phyloP scores from a whole-genome alignment of 2,797 vertebrate species.

The Cygnus olor region DNA sequence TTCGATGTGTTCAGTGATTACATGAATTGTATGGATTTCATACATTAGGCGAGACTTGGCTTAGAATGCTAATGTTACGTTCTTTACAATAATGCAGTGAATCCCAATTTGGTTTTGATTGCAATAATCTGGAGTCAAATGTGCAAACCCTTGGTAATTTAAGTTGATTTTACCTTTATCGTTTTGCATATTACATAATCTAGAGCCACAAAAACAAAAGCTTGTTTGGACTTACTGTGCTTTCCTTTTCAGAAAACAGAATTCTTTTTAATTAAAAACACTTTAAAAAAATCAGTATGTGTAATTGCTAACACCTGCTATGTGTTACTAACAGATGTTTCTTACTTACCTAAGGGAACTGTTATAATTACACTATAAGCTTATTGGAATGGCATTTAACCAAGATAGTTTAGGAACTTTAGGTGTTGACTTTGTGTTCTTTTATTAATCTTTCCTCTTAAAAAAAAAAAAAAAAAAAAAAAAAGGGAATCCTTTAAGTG shows the following conservation, averaged over 20 bases:
- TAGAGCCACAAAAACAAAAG: conserved; percentile 64
- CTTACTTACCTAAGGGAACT: conserved; percentile 82
- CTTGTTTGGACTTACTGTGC: conserved; percentile 73
- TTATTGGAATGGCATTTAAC: conserved; percentile 79
- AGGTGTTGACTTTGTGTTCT: conserved; percentile 73
- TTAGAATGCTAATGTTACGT: conserved; percentile 33
- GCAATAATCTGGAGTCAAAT: conserved; percentile 60
- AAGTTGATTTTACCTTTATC: conserved; percentile 66
- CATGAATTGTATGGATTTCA: conserved; percentile 44
- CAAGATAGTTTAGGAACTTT: conserved; percentile 76
- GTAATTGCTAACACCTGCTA: conserved; percentile 84
- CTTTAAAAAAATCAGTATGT: conserved; percentile 79
- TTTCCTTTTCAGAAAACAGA: conserved; percentile 79
- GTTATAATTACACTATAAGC: conserved; percentile 81
- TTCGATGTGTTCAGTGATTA: not conserved
- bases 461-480: not conserved
- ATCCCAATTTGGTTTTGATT: conserved; percentile 63
- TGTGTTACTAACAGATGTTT: conserved; percentile 83
- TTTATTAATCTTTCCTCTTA: conserved; percentile 51
- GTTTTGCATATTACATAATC: conserved; percentile 58
- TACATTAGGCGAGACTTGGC: conserved; percentile 11
- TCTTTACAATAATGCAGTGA: conserved; percentile 40
- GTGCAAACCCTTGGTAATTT: conserved; percentile 65
- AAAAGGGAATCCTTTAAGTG: not conserved
- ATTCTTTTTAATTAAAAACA: conserved; percentile 84